These are phyloP conservation scores for Ceratina calcarata DNA, from an alignment of 1,140 invertebrate species.

Conservation along the genomic window DNA sequence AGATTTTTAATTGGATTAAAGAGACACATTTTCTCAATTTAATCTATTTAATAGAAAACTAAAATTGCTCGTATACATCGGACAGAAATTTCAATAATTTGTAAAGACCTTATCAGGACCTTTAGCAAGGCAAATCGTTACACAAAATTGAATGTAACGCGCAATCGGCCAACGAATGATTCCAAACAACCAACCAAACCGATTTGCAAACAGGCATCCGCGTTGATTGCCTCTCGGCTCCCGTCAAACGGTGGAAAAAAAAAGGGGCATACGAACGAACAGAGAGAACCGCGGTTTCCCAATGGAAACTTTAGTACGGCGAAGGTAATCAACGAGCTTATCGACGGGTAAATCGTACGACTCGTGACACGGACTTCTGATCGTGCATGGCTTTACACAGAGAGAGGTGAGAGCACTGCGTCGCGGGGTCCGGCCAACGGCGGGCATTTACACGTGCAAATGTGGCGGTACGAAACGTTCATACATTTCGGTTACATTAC, in stretches of 20 bases:
- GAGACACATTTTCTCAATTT: too few species aligned
- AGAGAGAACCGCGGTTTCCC: background rate
- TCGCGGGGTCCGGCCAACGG: constrained; percentile 36
- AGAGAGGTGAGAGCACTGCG: constrained; percentile 6
- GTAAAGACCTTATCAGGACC: background rate
- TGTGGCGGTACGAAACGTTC: constrained; percentile 69
- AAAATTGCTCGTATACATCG: too few species aligned
- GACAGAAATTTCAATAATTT: too few species aligned
- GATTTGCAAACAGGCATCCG: constrained; percentile 8
- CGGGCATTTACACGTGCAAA: constrained; percentile 63
- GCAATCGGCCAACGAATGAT: too few species aligned
- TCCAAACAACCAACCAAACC: background rate
- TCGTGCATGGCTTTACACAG: constrained; percentile 29
- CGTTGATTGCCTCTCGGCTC: constrained; percentile 8
- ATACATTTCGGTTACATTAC: constrained; percentile 79
- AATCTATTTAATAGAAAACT: too few species aligned
- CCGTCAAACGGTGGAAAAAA: constrained; percentile 14
- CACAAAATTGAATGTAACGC: constrained; percentile 5
- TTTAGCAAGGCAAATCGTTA: background rate
- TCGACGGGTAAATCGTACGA: constrained; percentile 47
- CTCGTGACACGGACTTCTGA: constrained; percentile 38
- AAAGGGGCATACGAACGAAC: background rate
- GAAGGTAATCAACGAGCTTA: constrained; percentile 41
- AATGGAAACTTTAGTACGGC: constrained; percentile 1
- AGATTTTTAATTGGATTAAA: too few species aligned